A percentile compares a stretch with the other conserved stretches of the same genome.
These are phyloP conservation scores for Hozukius guyotensis DNA, from an alignment of 2,797 vertebrate species.

Conservation along the genomic window DNA sequence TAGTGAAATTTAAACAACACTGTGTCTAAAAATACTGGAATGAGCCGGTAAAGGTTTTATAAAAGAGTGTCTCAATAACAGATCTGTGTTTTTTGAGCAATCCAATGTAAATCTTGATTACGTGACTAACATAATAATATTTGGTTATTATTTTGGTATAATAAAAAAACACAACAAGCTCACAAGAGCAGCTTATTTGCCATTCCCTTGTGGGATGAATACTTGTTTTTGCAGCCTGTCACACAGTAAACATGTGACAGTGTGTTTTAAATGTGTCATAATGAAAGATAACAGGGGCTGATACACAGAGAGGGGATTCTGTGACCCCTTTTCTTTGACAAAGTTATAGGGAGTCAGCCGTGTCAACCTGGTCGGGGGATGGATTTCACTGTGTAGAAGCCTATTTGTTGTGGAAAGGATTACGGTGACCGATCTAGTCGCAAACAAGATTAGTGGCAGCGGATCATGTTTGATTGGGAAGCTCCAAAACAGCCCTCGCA, in stretches of 20 bases:
- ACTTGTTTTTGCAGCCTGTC: slow-evolving; percentile 38
- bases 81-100: neutral
- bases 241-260: slow-evolving; percentile 13
- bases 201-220: slow-evolving; percentile 52
- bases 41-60: neutral
- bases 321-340: neutral
- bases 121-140: slow-evolving; percentile 2
- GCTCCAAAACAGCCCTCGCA: slow-evolving; percentile 71
- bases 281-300: neutral
- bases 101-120: neutral
- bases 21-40: neutral
- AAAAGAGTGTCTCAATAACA: neutral
- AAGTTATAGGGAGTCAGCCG: slow-evolving; percentile 1
- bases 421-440: slow-evolving; percentile 77
- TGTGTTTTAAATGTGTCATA: neutral
- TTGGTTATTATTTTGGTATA: slow-evolving; percentile 14
- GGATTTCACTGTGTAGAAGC: slow-evolving; percentile 62
- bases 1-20: neutral
- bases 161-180: slow-evolving; percentile 15
- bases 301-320: neutral
- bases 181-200: slow-evolving; percentile 43
- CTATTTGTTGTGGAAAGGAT: slow-evolving; percentile 75
- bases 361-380: slow-evolving; percentile 52
- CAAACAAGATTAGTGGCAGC: slow-evolving; percentile 83
- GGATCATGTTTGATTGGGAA: slow-evolving; percentile 82